phyloP scores from a whole-genome alignment of 2,113 vertebrate genomes.

The Scortum barcoo region DNA sequence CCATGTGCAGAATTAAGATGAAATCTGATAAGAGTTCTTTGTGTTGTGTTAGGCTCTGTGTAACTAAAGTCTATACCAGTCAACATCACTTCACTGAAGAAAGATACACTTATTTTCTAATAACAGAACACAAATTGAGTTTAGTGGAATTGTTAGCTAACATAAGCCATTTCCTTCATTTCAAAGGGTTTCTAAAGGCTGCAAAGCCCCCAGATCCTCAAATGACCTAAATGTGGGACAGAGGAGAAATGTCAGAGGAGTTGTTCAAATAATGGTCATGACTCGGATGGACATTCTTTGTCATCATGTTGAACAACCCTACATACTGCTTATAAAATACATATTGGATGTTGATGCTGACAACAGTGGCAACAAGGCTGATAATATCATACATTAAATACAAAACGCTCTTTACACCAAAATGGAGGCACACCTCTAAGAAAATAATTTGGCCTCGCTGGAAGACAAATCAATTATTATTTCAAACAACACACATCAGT shows the following conservation, averaged over 20 bases:
- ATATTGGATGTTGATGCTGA: background rate
- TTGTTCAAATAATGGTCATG: conserved; percentile 9
- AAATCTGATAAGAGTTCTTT: conserved; percentile 35
- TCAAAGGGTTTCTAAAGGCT: conserved; percentile 65
- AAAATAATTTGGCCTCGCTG: conserved; percentile 41
- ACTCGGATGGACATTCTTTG: background rate
- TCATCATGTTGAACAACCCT: conserved; percentile 10
- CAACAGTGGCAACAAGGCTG: background rate
- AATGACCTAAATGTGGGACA: conserved; percentile 61
- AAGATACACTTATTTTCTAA: conserved; percentile 52
- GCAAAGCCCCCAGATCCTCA: conserved; percentile 51
- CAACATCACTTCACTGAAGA: conserved; percentile 28
- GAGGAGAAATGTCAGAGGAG: conserved; percentile 28
- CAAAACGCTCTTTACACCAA: background rate
- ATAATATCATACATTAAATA: background rate
- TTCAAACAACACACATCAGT: conserved; percentile 59
- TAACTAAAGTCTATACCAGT: conserved; percentile 33
- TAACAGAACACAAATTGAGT: conserved; percentile 58
- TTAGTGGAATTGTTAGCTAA: conserved; percentile 60
- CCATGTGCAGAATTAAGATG: conserved; percentile 32
- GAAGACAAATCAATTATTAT: conserved; percentile 63
- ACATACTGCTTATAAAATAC: background rate
- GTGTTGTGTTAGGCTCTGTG: conserved; percentile 18
- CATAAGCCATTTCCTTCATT: conserved; percentile 63
- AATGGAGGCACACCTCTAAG: conserved; percentile 3